Evolutionary conservation across 1,140 invertebrate species (phyloP), one percentile per base, ranked within the genome.

Genomic region (Drosophila lini): DNA sequence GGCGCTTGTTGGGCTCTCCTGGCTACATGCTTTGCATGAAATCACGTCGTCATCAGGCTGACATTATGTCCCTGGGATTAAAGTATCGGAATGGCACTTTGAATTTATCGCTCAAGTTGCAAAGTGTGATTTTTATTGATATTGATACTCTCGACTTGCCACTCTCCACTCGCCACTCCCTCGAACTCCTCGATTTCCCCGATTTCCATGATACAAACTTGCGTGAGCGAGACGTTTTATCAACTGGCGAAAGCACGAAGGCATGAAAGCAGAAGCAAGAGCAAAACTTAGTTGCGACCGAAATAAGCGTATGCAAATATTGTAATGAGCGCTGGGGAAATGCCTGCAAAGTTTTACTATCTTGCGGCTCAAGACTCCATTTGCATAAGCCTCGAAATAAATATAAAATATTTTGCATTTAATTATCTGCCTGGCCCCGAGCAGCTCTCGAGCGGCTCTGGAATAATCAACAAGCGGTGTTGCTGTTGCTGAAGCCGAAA

Each of bases 81-180:
- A 90, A 89, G 84, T 80, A 84, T 88, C 78, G 74, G 50, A 89
- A 84, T 89, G 84, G 67, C 85, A 90, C 80, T 89, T 90, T 79
- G 78, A 89, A 89, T 89, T 89, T 90, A 89, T 89, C 74, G 85
- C 85, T 70, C 74, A 78, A 73, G 74, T 78, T 78, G 85, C 74
- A 81, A 83, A 89, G 85, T 90, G 84, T 89, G 85, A 89, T 90
- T 89, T 89, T 89, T 90, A 89, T 89, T 85, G 85, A 85, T 85
- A 86, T 78, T 78, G 75, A 58, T 70, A 78, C 69, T 70, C 76
- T 88, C 80, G 64, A 82, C 73, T 83, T 74, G 59, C 68, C 52
- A 47, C 45, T 40, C 22, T 22, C 11, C 50, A 44, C 22, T 61
- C 34, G 1, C 11, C 11, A 38, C 11, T 36, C 2, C n/a, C 32